Evolutionary conservation across 2,888 invertebrate species (phyloP), one percentile per base, ranked within the genome.

Genomic region (Rhyacophila evoluta): DNA sequence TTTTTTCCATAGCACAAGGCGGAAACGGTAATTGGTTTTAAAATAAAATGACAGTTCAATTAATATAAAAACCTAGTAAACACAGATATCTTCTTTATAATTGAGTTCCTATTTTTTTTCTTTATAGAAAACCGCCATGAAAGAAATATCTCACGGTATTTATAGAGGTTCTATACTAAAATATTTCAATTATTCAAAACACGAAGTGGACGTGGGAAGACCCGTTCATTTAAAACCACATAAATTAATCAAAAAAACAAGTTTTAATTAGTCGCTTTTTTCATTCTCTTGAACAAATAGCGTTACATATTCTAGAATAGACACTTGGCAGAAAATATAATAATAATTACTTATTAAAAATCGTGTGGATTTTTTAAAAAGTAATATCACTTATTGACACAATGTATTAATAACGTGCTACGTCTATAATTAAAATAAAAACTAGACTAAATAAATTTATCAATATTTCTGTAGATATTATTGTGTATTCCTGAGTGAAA

Each of bases 171-270:
- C 55, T 19, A 55, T 19, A 55, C 55, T 55, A 15, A 25, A 55
- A 55, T 19, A 19, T 55, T 55, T 55, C 55, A 55, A 55, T 55
- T 55, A 33, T 33, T 33, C 6, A 55, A 55, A 55, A 25, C 55
- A 55, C 25, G 8, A 55, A 55, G 19, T 55, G 55, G 8, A 55
- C 55, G 55, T 55, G 19, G 55, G 55, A 55, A 55, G 55, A 55
- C 15, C 55, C 5, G 55, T 55, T 55, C 55, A 55, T 55, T 55
- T 55, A 25, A 55, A 55, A 55, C 55, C 15, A 55, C 55, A 55
- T 55, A 55, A 55, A 55, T 55, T 55, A 55, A 55, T 55, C 55
- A 55, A 55, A 55, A 55, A 19, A 55, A 55, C 55, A 55, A 55
- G 55, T 55, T 55, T 55, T 55, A 55, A 55, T 55, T 55, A 55